Conservation (phyloP, 2,888 invertebrate species). For the Xestia sexstrigata region DNA sequence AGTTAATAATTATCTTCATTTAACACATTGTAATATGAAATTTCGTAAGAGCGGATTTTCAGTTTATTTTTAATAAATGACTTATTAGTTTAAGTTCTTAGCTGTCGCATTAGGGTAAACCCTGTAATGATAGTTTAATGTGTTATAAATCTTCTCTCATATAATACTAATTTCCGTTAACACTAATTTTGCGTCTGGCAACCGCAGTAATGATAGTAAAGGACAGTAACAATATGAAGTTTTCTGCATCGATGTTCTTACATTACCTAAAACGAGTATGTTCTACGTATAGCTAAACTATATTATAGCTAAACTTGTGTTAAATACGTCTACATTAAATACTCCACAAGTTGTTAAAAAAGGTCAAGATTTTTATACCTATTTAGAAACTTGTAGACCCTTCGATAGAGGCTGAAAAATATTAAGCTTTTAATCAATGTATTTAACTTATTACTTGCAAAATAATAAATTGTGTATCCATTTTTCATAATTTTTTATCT, state of each 20-base stretch:
- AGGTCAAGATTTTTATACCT: slow-evolving; percentile 29
- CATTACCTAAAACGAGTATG: too few species aligned
- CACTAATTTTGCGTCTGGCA: neutral
- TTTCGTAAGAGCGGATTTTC: too few species aligned
- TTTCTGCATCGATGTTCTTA: neutral
- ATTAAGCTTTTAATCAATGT: neutral
- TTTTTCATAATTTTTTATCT: too few species aligned
- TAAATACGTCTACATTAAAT: slow-evolving; percentile 16
- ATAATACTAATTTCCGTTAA: too few species aligned
- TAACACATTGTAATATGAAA: neutral
- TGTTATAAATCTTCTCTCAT: too few species aligned
- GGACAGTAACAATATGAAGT: neutral
- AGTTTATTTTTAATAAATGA: too few species aligned
- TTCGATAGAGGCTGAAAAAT: slow-evolving; percentile 25
- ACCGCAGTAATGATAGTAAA: neutral
- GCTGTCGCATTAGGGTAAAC: too few species aligned
- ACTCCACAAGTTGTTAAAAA: slow-evolving; percentile 3
- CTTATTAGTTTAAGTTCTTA: too few species aligned
- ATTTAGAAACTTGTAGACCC: slow-evolving; percentile 15
- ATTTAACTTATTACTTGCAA: neutral
- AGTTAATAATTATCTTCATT: slow-evolving; percentile 19
- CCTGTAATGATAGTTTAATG: too few species aligned
- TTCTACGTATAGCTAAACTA: slow-evolving; percentile 12
- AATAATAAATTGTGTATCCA: too few species aligned
- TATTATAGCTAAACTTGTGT: neutral